Evolutionary conservation across 1,140 invertebrate genomes (phyloP).

Genomic region (Cydia amplana): DNA sequence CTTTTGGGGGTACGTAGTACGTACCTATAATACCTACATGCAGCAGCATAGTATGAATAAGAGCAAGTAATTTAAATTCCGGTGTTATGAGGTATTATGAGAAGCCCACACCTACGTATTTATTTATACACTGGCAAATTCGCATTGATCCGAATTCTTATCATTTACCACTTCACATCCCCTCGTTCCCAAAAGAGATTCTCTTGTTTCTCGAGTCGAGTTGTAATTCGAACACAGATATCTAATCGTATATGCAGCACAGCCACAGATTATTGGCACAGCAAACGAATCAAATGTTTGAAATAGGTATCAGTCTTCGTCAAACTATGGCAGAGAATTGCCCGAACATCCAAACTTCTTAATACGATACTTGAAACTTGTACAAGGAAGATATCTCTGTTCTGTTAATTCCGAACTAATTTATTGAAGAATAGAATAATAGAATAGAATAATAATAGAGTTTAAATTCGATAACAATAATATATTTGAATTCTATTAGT

Average conservation of each 20-base stretch:
- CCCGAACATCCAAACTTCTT: slow-evolving; percentile 9
- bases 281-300: not conserved
- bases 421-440: not conserved
- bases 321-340: slow-evolving; percentile 13
- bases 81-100: no score
- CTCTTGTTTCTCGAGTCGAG: not conserved
- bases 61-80: no score
- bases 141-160: not conserved
- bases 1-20: no score
- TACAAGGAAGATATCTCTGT: not conserved
- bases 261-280: no score
- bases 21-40: no score
- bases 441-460: no score
- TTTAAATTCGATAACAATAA: no score
- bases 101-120: no score
- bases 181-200: not conserved
- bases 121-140: not conserved
- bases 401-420: not conserved
- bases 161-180: not conserved
- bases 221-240: not conserved
- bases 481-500: no score
- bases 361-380: slow-evolving; percentile 20
- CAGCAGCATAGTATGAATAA: no score
- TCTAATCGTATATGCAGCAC: not conserved
- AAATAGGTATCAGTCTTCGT: slow-evolving; percentile 9